Evolutionary conservation across 2,797 vertebrate species (phyloP), one percentile per base, ranked within the genome.

Genomic region (Platalea minor): DNA sequence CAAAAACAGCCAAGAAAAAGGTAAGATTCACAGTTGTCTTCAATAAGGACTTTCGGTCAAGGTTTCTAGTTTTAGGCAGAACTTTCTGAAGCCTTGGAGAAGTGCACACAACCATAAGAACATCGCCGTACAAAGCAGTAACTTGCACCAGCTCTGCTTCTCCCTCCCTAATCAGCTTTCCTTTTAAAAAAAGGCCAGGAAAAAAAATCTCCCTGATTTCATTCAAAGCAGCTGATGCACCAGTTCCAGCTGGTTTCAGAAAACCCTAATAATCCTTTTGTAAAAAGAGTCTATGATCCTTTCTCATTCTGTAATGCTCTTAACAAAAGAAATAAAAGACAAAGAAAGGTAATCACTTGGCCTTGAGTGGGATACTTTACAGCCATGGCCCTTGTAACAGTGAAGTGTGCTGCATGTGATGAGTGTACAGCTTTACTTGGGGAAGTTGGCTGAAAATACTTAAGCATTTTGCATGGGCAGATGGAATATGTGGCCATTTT

Each of bases 401-500:
- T 54, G 69, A 81, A 92, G 37, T 50, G 59, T 79, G 28, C 35
- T 77, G 74, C 6, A 6, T 91, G 57, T 56, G 74, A 69, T 26
- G 73, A 17, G 29, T 65, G 35, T 64, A 81, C 70, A 84, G 86
- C 77, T 96, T 92, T 94, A 74, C 54, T 35, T 41, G 31, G 87
- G 70, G 82, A 95, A 95, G 65, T 97, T 98, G 98, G 98, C 98
- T 97, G 92, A 84, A 94, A 97, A 95, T 93, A 60, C 69, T 89
- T 80, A 91, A 94, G 91, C 97, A 97, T 98, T 97, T 97, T 97
- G 97, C 85, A 80, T 73, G 79, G 95, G 95, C 98, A 98, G 98
- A 98, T 98, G 98, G 97, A 97, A 89, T 87, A 92, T 85, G 88
- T 97, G 96, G 95, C 95, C 97, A 97, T 98, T 98, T 98, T 96